Evolutionary conservation across 2,797 vertebrate species (phyloP).

Genomic region (Artibeus jamaicensis): DNA sequence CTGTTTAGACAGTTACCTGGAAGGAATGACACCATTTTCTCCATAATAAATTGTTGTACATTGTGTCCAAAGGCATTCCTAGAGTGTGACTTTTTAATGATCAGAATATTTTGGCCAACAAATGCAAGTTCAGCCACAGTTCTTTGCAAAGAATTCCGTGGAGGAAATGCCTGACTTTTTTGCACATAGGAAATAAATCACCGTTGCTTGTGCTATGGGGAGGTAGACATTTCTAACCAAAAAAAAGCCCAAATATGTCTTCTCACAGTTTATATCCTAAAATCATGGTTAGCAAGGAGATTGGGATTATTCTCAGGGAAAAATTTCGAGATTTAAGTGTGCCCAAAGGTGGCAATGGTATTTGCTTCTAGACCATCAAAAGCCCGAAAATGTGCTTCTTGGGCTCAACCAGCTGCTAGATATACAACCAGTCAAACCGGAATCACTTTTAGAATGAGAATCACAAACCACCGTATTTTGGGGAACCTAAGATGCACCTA

Average conservation of each 20-base stretch:
- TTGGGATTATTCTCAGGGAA: constrained; percentile 62
- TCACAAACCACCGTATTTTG: not conserved
- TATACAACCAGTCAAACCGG: constrained; percentile 54
- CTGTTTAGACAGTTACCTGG: constrained; percentile 52
- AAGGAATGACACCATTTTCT: constrained; percentile 35
- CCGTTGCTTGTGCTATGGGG: constrained; percentile 53
- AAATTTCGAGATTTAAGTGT: constrained; percentile 68
- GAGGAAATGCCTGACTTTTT: constrained; percentile 33
- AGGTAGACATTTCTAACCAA: constrained; percentile 46
- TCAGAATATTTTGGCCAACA: not conserved
- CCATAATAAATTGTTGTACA: constrained; percentile 36
- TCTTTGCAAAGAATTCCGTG: not conserved
- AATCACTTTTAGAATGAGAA: constrained; percentile 40
- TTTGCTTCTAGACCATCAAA: constrained; percentile 76
- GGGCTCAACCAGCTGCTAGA: constrained; percentile 43
- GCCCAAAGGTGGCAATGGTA: constrained; percentile 65
- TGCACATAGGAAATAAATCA: constrained; percentile 66
- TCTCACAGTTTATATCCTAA: constrained; percentile 55
- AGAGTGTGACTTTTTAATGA: constrained; percentile 36
- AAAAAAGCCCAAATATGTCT: constrained; percentile 2
- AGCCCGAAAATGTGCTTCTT: constrained; percentile 60
- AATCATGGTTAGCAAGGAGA: constrained; percentile 42
- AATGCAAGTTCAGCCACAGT: not conserved
- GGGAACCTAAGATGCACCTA: too few relatives aligned
- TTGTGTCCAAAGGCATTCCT: constrained; percentile 15